Conservation (phyloP, 2,797 vertebrate genomes). For the Rhabdomys pumilio region DNA sequence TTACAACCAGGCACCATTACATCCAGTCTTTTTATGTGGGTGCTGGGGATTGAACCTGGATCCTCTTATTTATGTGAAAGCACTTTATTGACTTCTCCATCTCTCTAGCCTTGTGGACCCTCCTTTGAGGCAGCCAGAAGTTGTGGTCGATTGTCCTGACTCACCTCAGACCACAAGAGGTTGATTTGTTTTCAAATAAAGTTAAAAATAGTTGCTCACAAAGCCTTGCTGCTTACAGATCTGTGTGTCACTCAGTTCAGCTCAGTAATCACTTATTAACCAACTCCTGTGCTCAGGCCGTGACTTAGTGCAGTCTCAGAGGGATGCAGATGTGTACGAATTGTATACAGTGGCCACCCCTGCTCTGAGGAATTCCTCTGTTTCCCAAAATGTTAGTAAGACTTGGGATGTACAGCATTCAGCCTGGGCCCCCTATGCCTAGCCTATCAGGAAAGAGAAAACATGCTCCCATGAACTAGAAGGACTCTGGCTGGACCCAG, state of each 20-base stretch:
- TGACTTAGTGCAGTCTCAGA: background rate
- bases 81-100: background rate
- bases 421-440: background rate
- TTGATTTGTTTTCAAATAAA: constrained; percentile 17
- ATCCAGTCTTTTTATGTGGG: background rate
- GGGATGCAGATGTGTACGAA: background rate
- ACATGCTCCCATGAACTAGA: background rate
- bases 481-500: background rate
- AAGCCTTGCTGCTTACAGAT: background rate
- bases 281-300: background rate
- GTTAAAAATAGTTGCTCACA: constrained; percentile 32
- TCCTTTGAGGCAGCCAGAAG: background rate
- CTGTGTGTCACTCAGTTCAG: background rate
- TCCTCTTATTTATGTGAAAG: background rate
- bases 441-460: background rate
- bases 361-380: background rate
- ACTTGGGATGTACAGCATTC: background rate
- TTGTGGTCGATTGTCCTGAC: background rate
- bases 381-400: background rate
- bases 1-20: background rate
- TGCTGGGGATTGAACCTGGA: background rate
- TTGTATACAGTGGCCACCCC: background rate
- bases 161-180: background rate
- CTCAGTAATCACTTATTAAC: background rate
- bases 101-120: background rate